Evolutionary conservation across 2,797 vertebrate species (phyloP).

Genomic region (Coracias cyanogaster): DNA sequence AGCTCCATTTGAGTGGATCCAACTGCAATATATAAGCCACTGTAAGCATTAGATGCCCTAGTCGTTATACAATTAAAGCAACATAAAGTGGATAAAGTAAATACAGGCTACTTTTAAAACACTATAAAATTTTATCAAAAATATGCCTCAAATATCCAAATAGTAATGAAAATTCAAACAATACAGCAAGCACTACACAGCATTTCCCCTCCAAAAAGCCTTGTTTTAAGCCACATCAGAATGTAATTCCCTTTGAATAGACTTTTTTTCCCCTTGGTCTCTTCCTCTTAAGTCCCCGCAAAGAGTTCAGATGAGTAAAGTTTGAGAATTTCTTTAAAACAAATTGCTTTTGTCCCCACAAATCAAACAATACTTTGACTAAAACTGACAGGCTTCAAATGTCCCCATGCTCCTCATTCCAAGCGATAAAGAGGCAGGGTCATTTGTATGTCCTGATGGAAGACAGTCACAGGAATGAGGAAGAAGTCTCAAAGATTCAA

Average conservation of each 20-base stretch:
- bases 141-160: neutral
- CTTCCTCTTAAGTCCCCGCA: neutral
- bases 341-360: neutral
- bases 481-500: neutral
- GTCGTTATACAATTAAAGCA: neutral
- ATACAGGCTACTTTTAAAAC: neutral
- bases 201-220: neutral
- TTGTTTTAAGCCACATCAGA: neutral
- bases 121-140: neutral
- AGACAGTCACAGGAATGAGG: neutral
- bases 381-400: neutral
- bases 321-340: neutral
- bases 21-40: neutral
- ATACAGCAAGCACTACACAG: neutral
- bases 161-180: neutral
- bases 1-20: neutral
- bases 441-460: neutral
- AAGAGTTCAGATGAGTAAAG: neutral
- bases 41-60: neutral
- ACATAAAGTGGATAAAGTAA: neutral
- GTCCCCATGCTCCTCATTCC: neutral
- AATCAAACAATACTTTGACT: neutral
- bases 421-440: neutral
- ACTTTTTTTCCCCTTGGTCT: neutral
- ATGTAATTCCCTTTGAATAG: neutral